A percentile compares a stretch with the other conserved stretches of the same genome.
These are phyloP conservation scores for Tragelaphus imberbis DNA, from an alignment of 2,113 vertebrate species.

Conservation along the genomic window DNA sequence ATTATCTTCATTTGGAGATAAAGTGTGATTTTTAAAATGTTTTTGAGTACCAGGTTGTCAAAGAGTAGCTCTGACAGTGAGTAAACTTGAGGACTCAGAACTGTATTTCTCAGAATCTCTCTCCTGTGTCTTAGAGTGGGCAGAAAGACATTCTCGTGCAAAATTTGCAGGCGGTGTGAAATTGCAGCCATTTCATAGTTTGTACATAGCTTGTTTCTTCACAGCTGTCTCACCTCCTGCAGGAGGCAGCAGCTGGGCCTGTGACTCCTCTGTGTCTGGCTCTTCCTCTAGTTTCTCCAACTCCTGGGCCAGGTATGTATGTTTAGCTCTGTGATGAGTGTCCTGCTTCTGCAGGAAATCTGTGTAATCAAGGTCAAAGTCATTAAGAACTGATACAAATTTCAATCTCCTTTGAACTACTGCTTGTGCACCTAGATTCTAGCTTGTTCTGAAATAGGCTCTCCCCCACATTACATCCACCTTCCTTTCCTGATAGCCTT, in stretches of 20 bases:
- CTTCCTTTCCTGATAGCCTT: not conserved
- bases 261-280: accelerated
- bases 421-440: not conserved
- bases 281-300: not conserved
- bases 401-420: not conserved
- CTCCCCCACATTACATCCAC: not conserved
- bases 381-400: not conserved
- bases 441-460: not conserved
- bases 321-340: not conserved
- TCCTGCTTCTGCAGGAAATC: not conserved
- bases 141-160: not conserved
- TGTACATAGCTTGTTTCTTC: not conserved
- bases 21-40: not conserved
- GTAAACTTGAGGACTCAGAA: not conserved
- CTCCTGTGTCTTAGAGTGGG: not conserved
- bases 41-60: not conserved
- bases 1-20: not conserved
- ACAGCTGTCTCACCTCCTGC: not conserved
- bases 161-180: not conserved
- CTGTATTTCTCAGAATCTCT: not conserved
- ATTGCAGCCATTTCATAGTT: not conserved
- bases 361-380: not conserved
- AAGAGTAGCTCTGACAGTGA: not conserved
- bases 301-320: not conserved
- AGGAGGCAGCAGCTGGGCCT: not conserved